A percentile compares a stretch with the other conserved stretches of the same genome.
Conservation (phyloP, 2,888 invertebrate genomes). For the Epicampocera succincta region DNA sequence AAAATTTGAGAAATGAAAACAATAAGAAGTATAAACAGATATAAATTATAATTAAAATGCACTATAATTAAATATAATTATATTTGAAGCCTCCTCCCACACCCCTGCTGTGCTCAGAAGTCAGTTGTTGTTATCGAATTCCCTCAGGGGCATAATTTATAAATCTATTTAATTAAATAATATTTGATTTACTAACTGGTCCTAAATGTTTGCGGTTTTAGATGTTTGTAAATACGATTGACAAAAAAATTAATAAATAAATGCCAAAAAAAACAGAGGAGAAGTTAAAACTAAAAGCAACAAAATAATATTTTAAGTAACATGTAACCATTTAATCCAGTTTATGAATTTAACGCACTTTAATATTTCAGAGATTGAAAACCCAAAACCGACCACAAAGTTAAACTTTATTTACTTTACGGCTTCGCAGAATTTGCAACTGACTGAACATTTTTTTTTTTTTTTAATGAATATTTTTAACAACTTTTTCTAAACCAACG, state of each 20-base stretch:
- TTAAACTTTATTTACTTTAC: slow-evolving; percentile 64
- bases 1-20: too few species aligned
- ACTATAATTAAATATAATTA: too few species aligned
- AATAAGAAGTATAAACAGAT: too few species aligned
- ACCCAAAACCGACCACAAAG: slow-evolving; percentile 47
- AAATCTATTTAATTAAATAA: slow-evolving; percentile 59
- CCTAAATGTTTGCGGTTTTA: slow-evolving; percentile 35
- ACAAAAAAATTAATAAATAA: slow-evolving; percentile 41
- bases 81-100: too few species aligned
- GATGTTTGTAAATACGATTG: slow-evolving; percentile 9
- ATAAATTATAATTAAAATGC: too few species aligned
- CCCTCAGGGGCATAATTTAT: slow-evolving; percentile 16
- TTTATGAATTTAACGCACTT: slow-evolving; percentile 66
- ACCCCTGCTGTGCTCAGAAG: background rate
- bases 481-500: slow-evolving; percentile 41
- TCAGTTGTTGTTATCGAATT: background rate
- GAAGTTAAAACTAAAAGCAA: background rate
- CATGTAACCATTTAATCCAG: slow-evolving; percentile 56
- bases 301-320: slow-evolving; percentile 36
- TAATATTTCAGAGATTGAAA: slow-evolving; percentile 55
- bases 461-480: slow-evolving; percentile 17
- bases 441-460: slow-evolving; percentile 7
- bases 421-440: slow-evolving; percentile 37
- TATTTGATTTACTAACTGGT: slow-evolving; percentile 53
- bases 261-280: slow-evolving; percentile 32